Percentiles rank a stretch among this genome's conserved stretches.
Evolutionary conservation across 1,140 invertebrate genomes (phyloP).

Genomic region (Drosophila santomea): DNA sequence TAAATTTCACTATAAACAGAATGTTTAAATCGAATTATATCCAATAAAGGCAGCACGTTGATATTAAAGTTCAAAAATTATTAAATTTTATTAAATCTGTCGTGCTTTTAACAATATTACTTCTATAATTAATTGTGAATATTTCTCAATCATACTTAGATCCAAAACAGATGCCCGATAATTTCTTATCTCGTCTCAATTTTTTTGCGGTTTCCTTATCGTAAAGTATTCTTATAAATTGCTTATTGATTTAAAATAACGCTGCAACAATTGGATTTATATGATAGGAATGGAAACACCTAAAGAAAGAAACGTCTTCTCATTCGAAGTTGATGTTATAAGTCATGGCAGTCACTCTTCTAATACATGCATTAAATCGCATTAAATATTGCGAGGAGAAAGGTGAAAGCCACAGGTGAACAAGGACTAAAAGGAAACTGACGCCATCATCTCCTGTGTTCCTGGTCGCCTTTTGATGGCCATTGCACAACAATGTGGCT

Average conservation of each 20-base stretch:
- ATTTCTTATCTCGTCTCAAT: neutral
- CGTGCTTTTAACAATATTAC: too few relatives aligned
- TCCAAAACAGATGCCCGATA: neutral
- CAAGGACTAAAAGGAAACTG: conserved; percentile 23
- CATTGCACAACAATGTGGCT: conserved; percentile 44
- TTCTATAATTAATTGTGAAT: too few relatives aligned
- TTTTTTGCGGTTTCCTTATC: neutral
- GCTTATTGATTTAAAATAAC: neutral
- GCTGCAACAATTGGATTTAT: neutral
- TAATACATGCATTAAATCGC: conserved; percentile 1
- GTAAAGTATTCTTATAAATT: too few relatives aligned
- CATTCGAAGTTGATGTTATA: conserved; percentile 24
- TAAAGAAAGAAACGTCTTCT: conserved; percentile 4
- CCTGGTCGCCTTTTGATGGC: conserved; percentile 34
- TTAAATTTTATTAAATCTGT: too few relatives aligned
- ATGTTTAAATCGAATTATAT: neutral
- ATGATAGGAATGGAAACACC: neutral
- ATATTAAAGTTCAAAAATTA: too few relatives aligned
- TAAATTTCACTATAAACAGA: neutral
- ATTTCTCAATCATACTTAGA: too few relatives aligned
- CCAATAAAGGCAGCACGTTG: neutral
- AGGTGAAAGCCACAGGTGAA: conserved; percentile 22
- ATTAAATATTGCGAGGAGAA: neutral
- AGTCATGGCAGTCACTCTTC: conserved; percentile 5
- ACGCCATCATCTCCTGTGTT: conserved; percentile 33